Evolutionary conservation across 2,113 vertebrate genomes (phyloP).

Genomic region (Dolichallabes microphthalmus): DNA sequence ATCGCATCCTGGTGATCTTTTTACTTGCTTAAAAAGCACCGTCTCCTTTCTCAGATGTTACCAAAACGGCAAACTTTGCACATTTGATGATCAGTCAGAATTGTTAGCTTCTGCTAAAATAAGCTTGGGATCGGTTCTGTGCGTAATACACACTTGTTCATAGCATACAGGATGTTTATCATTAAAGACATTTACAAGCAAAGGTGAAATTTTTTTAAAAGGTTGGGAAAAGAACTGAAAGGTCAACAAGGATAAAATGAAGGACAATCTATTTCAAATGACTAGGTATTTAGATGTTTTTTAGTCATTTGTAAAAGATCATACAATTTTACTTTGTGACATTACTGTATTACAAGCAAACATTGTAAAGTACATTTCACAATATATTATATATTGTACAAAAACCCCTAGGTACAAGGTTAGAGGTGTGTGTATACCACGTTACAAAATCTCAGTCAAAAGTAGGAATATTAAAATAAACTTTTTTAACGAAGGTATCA

Average conservation of each 20-base stretch:
- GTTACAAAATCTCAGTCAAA: not conserved
- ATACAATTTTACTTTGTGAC: too few species aligned
- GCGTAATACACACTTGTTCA: not conserved
- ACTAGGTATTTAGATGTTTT: too few species aligned
- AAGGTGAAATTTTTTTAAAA: too few species aligned
- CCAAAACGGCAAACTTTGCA: not conserved
- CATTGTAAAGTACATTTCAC: not conserved
- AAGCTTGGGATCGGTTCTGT: not conserved
- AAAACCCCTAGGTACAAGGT: not conserved
- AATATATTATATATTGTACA: not conserved
- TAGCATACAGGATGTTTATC: too few species aligned
- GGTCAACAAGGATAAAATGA: too few species aligned
- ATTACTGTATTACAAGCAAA: not conserved
- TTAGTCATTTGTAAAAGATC: too few species aligned
- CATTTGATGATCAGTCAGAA: not conserved
- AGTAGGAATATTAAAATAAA: too few species aligned
- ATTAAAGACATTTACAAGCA: too few species aligned
- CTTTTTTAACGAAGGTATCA: not conserved
- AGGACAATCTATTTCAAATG: too few species aligned
- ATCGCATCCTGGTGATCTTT: too few species aligned
- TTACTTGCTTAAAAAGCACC: not conserved
- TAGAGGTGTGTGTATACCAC: too few species aligned
- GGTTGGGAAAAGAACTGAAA: too few species aligned
- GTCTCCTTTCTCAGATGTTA: not conserved
- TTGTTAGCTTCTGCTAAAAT: not conserved